Evolutionary conservation across 2,113 vertebrate genomes (phyloP), one percentile per base, ranked within the genome.

Genomic region (Xiphias gladius): DNA sequence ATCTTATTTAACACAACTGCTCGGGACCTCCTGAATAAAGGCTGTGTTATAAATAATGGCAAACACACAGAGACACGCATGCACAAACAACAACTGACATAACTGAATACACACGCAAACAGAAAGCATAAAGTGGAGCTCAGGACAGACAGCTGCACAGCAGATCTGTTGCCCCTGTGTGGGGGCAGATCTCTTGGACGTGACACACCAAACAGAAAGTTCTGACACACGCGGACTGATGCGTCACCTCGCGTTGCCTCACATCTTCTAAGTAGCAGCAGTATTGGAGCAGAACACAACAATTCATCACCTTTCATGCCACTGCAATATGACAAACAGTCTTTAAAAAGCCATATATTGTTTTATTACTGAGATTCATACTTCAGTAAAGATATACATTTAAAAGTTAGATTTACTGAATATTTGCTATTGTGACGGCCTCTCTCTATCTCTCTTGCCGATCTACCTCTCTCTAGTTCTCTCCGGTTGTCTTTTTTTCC

Each of bases 61-160:
- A 73, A 58, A 59, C 30, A 67, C 66, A 58, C 71, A 74, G 63
- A 73, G 7, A 74, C 48, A 78, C 59, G 57, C 75, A 58, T 9
- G 28, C 55, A 71, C 83, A 77, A 57, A 82, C 43, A n/a, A 78
- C 76, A 74, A 83, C 52, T 80, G 84, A 83, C 79, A 67, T 76
- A 62, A 73, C 2, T 22, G 66, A 67, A 75, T 58, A 86, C 5
- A n/a, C 72, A 58, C 37, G 8, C 84, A 88, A 82, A 86, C 80
- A 78, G 82, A 80, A 20, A 74, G 80, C 80, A 76, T 69, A 69
- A 75, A 85, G 76, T 67, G 78, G 70, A 90, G 68, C 64, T 83
- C 84, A 85, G 73, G 57, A 67, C 76, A 84, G 67, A 71, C 73
- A 80, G 67, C 64, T 52, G 73, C 13, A 8, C 73, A 79, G 76